Percentiles rank a stretch among this genome's conserved stretches.
phyloP scores from a whole-genome alignment of 1,140 invertebrate genomes.

The Meloidogyne hapla region DNA sequence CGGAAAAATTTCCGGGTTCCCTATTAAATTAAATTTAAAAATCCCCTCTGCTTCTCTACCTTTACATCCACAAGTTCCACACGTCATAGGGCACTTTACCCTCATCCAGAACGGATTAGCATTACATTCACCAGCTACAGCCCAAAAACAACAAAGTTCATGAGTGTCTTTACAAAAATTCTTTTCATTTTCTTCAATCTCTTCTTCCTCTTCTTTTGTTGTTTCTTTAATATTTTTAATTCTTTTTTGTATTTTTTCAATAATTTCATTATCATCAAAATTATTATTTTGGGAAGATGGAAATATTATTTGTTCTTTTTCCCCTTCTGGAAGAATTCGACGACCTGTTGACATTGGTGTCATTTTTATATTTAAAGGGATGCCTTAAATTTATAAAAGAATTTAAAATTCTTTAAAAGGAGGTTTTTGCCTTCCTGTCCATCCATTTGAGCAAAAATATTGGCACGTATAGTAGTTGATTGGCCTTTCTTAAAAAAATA shows the following conservation, averaged over 20 bases:
- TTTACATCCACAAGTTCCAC: slow-evolving; percentile 50
- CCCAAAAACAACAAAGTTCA: slow-evolving; percentile 47
- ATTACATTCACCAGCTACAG: slow-evolving; percentile 50
- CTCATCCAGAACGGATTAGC: slow-evolving; percentile 54
- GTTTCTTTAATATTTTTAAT: neutral
- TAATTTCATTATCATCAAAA: slow-evolving; percentile 4
- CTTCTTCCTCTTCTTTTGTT: neutral
- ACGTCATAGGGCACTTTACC: slow-evolving; percentile 49
- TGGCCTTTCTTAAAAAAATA: neutral
- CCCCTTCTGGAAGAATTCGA: neutral
- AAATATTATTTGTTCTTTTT: slow-evolving; percentile 4
- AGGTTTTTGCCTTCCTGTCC: neutral
- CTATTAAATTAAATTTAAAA: too few relatives aligned
- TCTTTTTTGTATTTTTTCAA: neutral
- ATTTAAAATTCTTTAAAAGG: neutral
- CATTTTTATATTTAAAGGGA: slow-evolving; percentile 29
- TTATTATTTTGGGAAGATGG: neutral
- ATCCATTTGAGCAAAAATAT: slow-evolving; percentile 29
- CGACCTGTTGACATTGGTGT: slow-evolving; percentile 10
- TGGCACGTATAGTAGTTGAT: slow-evolving; percentile 34
- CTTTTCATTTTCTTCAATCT: neutral
- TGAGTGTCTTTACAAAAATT: slow-evolving; percentile 20
- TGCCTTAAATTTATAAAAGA: neutral
- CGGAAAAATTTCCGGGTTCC: too few relatives aligned
- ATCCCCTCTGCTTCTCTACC: slow-evolving; percentile 34